These are phyloP conservation scores for Carcina quercana DNA, from an alignment of 2,888 invertebrate genomes.

Conservation along the genomic window DNA sequence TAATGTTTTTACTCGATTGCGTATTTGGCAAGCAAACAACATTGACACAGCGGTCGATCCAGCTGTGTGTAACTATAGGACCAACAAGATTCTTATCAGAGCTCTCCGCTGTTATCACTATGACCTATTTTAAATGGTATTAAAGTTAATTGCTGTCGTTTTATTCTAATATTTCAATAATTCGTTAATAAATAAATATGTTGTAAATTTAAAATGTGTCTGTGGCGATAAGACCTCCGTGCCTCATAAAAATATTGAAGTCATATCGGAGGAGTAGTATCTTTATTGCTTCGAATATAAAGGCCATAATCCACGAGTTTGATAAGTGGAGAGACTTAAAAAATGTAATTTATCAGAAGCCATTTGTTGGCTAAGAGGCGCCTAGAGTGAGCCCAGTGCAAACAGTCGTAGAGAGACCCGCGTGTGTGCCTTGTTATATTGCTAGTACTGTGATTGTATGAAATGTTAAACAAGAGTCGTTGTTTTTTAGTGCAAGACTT, in stretches of 20 bases:
- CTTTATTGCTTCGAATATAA: constrained; percentile 14
- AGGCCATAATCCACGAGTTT: constrained; percentile 16
- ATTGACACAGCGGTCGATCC: constrained; percentile 59
- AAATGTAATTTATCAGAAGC: constrained; percentile 22
- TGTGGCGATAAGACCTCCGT: constrained; percentile 5
- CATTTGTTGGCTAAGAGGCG: constrained; percentile 34
- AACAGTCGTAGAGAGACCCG: constrained; percentile 1
- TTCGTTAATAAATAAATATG: not conserved
- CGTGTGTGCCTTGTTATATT: constrained; percentile 16
- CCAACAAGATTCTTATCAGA: constrained; percentile 68
- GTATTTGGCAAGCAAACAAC: constrained; percentile 63
- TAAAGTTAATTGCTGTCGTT: constrained; percentile 38
- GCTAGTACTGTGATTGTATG: constrained; percentile 41
- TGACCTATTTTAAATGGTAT: constrained; percentile 60
- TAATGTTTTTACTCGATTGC: constrained; percentile 47
- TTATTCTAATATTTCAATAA: no score
- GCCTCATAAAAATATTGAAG: constrained; percentile 5
- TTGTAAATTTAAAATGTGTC: constrained; percentile 4
- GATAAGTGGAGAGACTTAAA: constrained; percentile 19
- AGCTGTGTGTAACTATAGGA: constrained; percentile 44
- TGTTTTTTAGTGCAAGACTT: constrained; percentile 75
- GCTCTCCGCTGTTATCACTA: constrained; percentile 49
- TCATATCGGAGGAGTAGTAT: constrained; percentile 4
- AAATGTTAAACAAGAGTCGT: constrained; percentile 69
- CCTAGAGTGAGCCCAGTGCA: not conserved